Base-by-base conservation (phyloP, 2,113 vertebrate species). In the Malurus alboscapulatus region DNA sequence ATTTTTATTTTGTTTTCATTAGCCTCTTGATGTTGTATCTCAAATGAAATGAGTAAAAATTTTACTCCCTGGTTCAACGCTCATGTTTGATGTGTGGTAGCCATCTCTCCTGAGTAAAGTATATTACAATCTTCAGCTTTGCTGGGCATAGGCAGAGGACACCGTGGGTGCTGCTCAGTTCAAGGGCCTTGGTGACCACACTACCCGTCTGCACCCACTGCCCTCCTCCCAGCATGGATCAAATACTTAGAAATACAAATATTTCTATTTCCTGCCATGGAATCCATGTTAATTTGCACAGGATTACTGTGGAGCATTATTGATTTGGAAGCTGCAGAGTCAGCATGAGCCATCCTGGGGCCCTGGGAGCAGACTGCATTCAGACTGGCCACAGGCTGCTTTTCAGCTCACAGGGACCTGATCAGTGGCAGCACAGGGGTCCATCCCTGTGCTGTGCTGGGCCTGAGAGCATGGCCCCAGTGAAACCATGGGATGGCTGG, bases 1-100 rank as follows among this genome's bases (percentile, higher is more conserved):
- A 51, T 75, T 93, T 96, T 71, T 81, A 25, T 87, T 68, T 76
- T 82, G 42, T 93, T 91, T 87, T 90, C 63, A 83, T 47, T 62
- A 76, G 67, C 42, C 55, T 26, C 67, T 88, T 83, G 63, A 63
- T 2, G 4, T 57, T n/a, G 30, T 58, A 69, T 69, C 42, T 67
- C 34, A 69, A 83, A 73, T 20, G 6, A 87, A 95, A 80, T 4
- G 8, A 79, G 8, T 61, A 65, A 87, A 80, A 63, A 83, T 83
- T 9, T 94, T 93, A 44, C 29, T 73, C 74, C 38, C 59, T 38
- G 20, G 66, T 68, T 74, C n/a, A 76, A 83, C 79, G 20, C 66
- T 78, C 40, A 22, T 20, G 34, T 27, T 71, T 76, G 51, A 38
- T 69, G 61, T 0, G 1, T 50, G 47, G 42, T 34, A 51, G 78